Base-by-base conservation (phyloP, 1,140 invertebrate genomes). In the Heliconius himera region DNA sequence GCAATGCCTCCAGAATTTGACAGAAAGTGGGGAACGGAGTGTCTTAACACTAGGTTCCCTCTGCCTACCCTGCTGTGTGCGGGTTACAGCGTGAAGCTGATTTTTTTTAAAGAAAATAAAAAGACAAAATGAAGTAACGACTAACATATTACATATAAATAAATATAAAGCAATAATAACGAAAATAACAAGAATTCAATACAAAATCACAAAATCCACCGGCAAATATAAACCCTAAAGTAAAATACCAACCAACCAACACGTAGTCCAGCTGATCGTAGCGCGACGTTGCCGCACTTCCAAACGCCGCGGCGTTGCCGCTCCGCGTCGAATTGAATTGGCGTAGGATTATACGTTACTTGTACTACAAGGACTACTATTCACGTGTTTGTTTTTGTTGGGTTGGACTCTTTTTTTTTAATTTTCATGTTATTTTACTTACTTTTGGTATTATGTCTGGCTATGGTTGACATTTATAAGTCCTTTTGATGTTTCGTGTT, bases 341-440 rank as follows among this genome's bases (percentile, higher is more conserved):
- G 60, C 60, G 60, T 66, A 66, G 60, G 60, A 66, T 66, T 66
- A 22, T 56, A 56, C 54, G 54, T 22, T 56, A 56, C 54, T 56
- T 56, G 60, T 66, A 66, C 60, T 66, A 66, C 60, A 66, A 66
- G 60, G 60, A 66, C 60, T 66, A 66, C 60, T 66, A 66, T 66
- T 66, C 60, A 66, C 54, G 54, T 66, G 60, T 66, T 66, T 66
- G 60, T 66, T 26, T 66, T 66, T 66, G 60, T 66, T 51, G 49
- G 49, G 49, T 20, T 18, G 49, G 8, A 51, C 16, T 8, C 9
- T 11, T 60, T 56, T 56, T 60, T 66, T 66, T 66, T 29, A 11
- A 13, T 26, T 66, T 60, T 26, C 9, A 66, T 66, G 26, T 66
- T 56, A 11, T 56, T 26, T 26, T 56, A n/a, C n/a, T 51, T 51